Percentiles rank a stretch among this genome's conserved stretches.
These are phyloP conservation scores for Muscicapa comitata DNA, from an alignment of 2,797 vertebrate genomes.

Conservation along the genomic window DNA sequence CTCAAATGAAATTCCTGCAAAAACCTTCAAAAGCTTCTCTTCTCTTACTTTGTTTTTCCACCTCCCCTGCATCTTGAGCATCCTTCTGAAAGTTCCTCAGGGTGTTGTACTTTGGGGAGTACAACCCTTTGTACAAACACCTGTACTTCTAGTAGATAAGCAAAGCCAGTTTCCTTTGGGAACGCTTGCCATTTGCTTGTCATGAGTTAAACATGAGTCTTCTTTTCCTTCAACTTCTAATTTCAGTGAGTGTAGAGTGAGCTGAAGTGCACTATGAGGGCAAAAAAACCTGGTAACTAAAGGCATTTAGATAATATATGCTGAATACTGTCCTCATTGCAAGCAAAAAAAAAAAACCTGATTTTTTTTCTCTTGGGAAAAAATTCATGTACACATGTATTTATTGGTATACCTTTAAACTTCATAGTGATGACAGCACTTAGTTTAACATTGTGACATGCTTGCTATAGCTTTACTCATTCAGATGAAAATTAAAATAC, in stretches of 20 bases:
- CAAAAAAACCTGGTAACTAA: not conserved
- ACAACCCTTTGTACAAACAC: not conserved
- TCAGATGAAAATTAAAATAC: not conserved
- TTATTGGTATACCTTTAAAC: not conserved
- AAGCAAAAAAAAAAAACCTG: not conserved
- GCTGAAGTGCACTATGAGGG: not conserved
- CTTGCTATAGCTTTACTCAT: not conserved
- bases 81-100: not conserved
- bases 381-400: rapidly evolving
- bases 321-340: not conserved
- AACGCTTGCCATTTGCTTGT: not conserved
- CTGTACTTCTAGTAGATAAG: not conserved
- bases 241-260: not conserved
- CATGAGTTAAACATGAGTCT: not conserved
- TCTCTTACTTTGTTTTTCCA: not conserved
- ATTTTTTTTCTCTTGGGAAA: not conserved
- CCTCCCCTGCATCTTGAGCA: not conserved
- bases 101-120: not conserved
- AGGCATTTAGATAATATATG: not conserved
- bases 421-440: not conserved
- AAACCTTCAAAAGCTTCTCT: constrained; percentile 12
- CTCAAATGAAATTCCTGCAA: not conserved
- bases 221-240: not conserved
- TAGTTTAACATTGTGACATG: not conserved
- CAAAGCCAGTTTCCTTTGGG: not conserved